Evolutionary conservation across 2,888 invertebrate species (phyloP), one percentile per base, ranked within the genome.

Genomic region (Leucophenga montana): DNA sequence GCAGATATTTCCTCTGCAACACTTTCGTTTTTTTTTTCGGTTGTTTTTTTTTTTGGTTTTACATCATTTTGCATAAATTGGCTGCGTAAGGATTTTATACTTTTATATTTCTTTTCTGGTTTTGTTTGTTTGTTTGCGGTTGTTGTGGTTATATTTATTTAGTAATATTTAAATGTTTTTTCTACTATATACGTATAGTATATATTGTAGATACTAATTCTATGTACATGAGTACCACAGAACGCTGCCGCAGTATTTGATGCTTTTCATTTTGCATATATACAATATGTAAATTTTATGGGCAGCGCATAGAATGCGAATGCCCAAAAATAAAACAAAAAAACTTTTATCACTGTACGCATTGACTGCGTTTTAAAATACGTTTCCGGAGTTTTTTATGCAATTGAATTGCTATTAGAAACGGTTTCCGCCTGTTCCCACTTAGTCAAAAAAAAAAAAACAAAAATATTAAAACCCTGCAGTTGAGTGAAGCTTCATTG

Each of bases 11-110:
- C 50, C 16, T 20, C 14, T 53, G 22, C 53, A 31, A 27, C 50
- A 31, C 20, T 66, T 67, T 50, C 33, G 56, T n/a, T 33, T 50
- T 50, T 73, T 73, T 71, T 68, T 69, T 64, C 62, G n/a, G n/a
- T n/a, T 53, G 66, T 73, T 70, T 76, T 75, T 9, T 53, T 18
- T n/a, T n/a, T n/a, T n/a, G n/a, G n/a, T n/a, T n/a, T n/a, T n/a
- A n/a, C 20, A 20, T 3, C 20, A 18, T 53, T 53, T 53, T 53
- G 16, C 71, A 74, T 71, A 80, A 76, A 75, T 78, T 82, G 78
- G 53, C 69, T 69, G 73, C 71, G 75, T 75, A 79, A 69, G 75
- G 70, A 72, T 77, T 80, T 70, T 68, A 74, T 78, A 79, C 77
- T 76, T 59, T 70, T 74, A 27, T 65, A 22, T 53, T 53, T 53